phyloP scores from a whole-genome alignment of 2,113 vertebrate species.

The Oncorhynchus nerka region DNA sequence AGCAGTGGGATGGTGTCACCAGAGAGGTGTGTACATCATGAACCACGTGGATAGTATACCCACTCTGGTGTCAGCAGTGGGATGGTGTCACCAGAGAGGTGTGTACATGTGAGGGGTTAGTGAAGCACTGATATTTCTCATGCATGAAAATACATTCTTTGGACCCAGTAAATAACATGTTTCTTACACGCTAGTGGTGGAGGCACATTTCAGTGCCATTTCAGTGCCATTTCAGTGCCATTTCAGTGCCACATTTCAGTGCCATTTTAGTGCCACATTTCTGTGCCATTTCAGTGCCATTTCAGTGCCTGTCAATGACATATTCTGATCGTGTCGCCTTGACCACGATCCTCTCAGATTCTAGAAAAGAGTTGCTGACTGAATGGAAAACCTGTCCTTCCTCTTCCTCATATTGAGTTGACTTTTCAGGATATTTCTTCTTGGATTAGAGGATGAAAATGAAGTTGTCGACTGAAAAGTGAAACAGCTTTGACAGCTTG shows the following conservation, averaged over 20 bases:
- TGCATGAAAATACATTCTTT: background rate
- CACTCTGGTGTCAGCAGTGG: too few relatives aligned
- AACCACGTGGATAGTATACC: too few relatives aligned
- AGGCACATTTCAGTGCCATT: background rate
- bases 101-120: too few relatives aligned
- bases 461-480: constrained; percentile 21
- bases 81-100: too few relatives aligned
- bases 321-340: background rate
- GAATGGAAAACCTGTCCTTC: background rate
- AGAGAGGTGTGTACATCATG: too few relatives aligned
- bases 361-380: background rate
- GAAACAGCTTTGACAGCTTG: constrained; percentile 33
- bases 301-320: background rate
- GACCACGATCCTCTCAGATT: background rate
- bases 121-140: background rate
- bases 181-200: background rate
- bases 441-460: background rate
- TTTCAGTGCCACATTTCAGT: too few relatives aligned
- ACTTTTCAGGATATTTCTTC: background rate
- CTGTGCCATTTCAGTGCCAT: background rate
- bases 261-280: too few relatives aligned
- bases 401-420: background rate
- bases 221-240: too few relatives aligned
- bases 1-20: too few relatives aligned
- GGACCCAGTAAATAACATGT: background rate